Base-by-base conservation (phyloP, 2,113 vertebrate genomes). In the Amblyornis subalaris region DNA sequence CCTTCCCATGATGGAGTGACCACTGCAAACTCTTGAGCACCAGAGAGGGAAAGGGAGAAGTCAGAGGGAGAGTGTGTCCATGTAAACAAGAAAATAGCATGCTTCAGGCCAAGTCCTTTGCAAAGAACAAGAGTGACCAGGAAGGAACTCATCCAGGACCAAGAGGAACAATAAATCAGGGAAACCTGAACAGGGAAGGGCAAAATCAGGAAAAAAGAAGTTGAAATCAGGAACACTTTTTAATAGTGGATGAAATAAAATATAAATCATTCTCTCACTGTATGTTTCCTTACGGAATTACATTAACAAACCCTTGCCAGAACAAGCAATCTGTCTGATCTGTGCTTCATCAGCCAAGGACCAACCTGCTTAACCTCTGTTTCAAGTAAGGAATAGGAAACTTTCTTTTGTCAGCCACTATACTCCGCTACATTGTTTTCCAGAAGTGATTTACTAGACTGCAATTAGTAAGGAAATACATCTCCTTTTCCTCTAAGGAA, bases 1-100 rank as follows among this genome's bases (percentile, higher is more conserved):
- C 6, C 28, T 53, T 83, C n/a, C 40, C 11, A 3, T 5, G 35
- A 50, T 6, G 13, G 47, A 71, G 14, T 1, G 3, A 40, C 31
- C 1, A 0, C 22, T 64, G 53, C 67, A 62, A 83, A 76, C 4
- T n/a, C 33, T 40, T 0, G 0, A 21, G 24, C 25, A 54, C 9
- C 42, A 36, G 44, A 62, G 12, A 53, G 10, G 14, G 23, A 93
- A 69, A 69, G 10, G 28, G 36, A 83, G 19, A 11, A 35, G 7
- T 26, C 33, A 70, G 14, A 38, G 28, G 17, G 48, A 57, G 2
- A 69, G 3, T 2, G 10, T 40, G 20, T 61, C 14, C 71, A 65
- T 17, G 57, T 28, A 65, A 83, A 9, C 47, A 78, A 91, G 51
- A 86, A 75, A 76, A 71, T 4, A 70, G 16, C 20, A 60, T 0